These are phyloP conservation scores for Epizoanthus fatuus DNA, from an alignment of 92 coral and sea anemone genomes.

Conservation along the genomic window DNA sequence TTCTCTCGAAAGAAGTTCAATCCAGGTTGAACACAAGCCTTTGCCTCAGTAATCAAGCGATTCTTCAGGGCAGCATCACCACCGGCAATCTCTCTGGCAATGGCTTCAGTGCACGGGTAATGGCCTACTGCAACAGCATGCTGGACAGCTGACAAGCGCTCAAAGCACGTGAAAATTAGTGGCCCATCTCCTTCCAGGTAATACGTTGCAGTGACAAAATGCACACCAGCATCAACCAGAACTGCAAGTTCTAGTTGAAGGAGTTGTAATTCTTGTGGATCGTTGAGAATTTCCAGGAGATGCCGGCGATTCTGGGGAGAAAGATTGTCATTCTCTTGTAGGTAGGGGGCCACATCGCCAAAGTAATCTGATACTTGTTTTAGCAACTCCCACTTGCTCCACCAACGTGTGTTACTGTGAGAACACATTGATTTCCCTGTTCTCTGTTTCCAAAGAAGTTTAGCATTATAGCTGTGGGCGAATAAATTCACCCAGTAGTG, in stretches of 20 bases:
- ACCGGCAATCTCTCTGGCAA: slow-evolving; percentile 69
- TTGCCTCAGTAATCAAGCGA: slow-evolving; percentile 67
- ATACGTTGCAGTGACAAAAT: slow-evolving; percentile 62
- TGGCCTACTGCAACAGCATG: slow-evolving; percentile 74
- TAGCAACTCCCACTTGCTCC: slow-evolving; percentile 59
- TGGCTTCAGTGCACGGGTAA: slow-evolving; percentile 52
- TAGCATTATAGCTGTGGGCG: slow-evolving; percentile 56
- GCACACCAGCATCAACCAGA: slow-evolving; percentile 64
- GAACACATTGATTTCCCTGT: slow-evolving; percentile 57
- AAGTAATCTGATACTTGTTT: slow-evolving; percentile 67
- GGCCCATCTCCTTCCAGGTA: slow-evolving; percentile 60
- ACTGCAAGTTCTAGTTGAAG: slow-evolving; percentile 60
- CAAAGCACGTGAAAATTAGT: slow-evolving; percentile 61
- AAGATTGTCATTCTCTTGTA: slow-evolving; percentile 46
- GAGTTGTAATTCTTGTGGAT: slow-evolving; percentile 37
- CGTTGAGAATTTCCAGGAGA: slow-evolving; percentile 43
- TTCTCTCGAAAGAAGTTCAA: slow-evolving; percentile 74
- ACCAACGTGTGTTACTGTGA: slow-evolving; percentile 57
- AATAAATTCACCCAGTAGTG: slow-evolving; percentile 65
- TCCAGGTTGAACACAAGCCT: slow-evolving; percentile 76
- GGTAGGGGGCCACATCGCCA: slow-evolving; percentile 75
- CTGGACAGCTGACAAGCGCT: slow-evolving; percentile 72
- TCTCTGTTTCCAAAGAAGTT: slow-evolving; percentile 65
- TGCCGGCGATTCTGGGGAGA: slow-evolving; percentile 42
- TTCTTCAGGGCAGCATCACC: slow-evolving; percentile 65